Percentiles rank a stretch among this genome's conserved stretches.
Evolutionary conservation across 2,888 invertebrate species (phyloP).

Genomic region (Willowsia nigromaculata): DNA sequence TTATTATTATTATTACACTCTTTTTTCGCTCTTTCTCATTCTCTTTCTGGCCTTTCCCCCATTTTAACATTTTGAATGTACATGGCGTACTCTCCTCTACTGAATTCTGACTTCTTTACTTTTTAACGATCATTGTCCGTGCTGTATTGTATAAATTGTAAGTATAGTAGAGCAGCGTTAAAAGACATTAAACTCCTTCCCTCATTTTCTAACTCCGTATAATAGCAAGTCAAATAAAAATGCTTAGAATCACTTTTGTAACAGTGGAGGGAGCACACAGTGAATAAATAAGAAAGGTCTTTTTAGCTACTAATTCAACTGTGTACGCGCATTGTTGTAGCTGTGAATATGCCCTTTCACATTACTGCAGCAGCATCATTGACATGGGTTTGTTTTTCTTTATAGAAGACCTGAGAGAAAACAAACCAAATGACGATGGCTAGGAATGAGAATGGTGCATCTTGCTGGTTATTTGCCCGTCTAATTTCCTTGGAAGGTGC

Average conservation of each 20-base stretch:
- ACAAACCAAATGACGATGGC: conserved; percentile 15
- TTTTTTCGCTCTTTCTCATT: background rate
- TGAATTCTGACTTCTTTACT: background rate
- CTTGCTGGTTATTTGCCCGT: background rate
- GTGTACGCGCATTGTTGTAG: conserved; percentile 3
- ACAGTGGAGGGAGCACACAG: background rate
- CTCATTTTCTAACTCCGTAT: conserved; percentile 16
- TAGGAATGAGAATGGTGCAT: background rate
- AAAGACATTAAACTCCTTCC: conserved; percentile 33
- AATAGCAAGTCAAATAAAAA: conserved; percentile 32
- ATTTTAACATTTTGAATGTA: conserved; percentile 49
- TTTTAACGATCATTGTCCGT: conserved; percentile 42
- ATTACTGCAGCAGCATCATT: background rate
- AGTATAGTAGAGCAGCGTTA: background rate
- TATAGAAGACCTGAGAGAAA: conserved; percentile 23
- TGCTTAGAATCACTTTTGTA: conserved; percentile 29
- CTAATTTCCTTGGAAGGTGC: conserved; percentile 25
- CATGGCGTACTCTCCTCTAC: background rate
- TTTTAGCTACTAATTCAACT: conserved; percentile 32
- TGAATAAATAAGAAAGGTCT: conserved; percentile 30
- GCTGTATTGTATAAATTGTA: background rate
- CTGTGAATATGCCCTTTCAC: background rate
- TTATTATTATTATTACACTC: conserved; percentile 56
- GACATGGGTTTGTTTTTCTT: background rate
- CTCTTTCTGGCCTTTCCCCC: background rate